Percentiles rank a stretch among this genome's conserved stretches.
phyloP scores from a whole-genome alignment of 2,113 vertebrate species.

The Sinosuthora webbiana region DNA sequence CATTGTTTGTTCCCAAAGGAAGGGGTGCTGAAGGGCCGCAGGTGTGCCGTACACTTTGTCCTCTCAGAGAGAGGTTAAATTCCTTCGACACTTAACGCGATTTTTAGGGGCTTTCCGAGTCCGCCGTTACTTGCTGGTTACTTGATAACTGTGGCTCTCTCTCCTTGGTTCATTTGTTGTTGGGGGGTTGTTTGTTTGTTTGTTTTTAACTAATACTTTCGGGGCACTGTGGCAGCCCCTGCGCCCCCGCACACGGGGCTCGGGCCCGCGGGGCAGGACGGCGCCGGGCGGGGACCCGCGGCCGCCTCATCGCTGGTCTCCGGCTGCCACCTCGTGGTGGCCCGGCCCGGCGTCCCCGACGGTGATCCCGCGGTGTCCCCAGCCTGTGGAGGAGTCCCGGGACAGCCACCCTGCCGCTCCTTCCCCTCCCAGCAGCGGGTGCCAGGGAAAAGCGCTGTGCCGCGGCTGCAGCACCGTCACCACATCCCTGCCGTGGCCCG shows the following conservation, averaged over 20 bases:
- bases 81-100: no score
- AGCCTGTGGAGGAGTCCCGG: accelerated
- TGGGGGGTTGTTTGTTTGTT: background rate
- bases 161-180: background rate
- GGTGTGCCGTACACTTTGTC: background rate
- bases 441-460: background rate
- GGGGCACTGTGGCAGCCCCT: background rate
- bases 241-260: background rate
- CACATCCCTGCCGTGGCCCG: background rate
- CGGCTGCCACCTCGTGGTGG: conserved; percentile 41
- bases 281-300: accelerated
- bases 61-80: accelerated
- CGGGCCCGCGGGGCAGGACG: background rate
- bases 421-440: accelerated
- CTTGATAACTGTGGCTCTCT: background rate
- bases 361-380: background rate
- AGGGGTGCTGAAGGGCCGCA: background rate
- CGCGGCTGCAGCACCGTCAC: accelerated
- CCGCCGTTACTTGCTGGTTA: background rate
- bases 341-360: background rate
- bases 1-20: background rate
- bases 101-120: background rate
- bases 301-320: background rate
- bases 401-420: background rate
- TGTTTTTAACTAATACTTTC: background rate